Evolutionary conservation across 2,797 vertebrate species (phyloP), one percentile per base, ranked within the genome.

Genomic region (Trematomus bernacchii): DNA sequence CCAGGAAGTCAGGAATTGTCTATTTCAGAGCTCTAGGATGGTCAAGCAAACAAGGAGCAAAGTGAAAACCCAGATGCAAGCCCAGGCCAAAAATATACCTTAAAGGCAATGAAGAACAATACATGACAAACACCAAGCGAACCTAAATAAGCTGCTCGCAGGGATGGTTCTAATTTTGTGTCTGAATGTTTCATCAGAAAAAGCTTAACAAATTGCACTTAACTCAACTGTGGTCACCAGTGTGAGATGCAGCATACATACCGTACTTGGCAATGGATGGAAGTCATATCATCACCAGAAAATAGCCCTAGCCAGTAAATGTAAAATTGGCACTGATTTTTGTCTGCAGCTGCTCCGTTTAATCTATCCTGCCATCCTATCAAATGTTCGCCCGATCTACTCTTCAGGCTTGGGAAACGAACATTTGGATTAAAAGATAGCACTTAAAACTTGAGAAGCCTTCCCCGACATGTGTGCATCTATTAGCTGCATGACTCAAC

Each of bases 1-100:
- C 86, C 90, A 89, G 91, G 91, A 93, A 90, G 92, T 86, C 54
- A 66, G 85, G 88, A 81, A 92, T 88, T 85, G 89, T 92, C 85
- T 88, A 77, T 83, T 80, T 82, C 65, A 61, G 73, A 71, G 77
- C 76, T 73, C 65, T 70, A 53, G 44, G 76, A 88, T 87, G 69
- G 85, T 70, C 47, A 65, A 83, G 86, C 61, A 87, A 91, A 85
- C 85, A 87, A 64, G 37, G 15, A 42, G 78, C 71, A 73, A 87
- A 91, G 85, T 11, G 54, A 89, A 87, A 87, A 82, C 44, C 71
- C 84, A 87, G 73, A 90, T 86, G 84, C 71, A 90, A 78, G 77
- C 66, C 44, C 19, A 11, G 58, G 82, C 88, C 86, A 86, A 91
- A 93, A 91, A 92, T 92, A 91, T 83, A 89, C 76, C 83, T 84